These are phyloP conservation scores for Trachelus tabidus DNA, from an alignment of 2,888 invertebrate genomes.

Conservation along the genomic window DNA sequence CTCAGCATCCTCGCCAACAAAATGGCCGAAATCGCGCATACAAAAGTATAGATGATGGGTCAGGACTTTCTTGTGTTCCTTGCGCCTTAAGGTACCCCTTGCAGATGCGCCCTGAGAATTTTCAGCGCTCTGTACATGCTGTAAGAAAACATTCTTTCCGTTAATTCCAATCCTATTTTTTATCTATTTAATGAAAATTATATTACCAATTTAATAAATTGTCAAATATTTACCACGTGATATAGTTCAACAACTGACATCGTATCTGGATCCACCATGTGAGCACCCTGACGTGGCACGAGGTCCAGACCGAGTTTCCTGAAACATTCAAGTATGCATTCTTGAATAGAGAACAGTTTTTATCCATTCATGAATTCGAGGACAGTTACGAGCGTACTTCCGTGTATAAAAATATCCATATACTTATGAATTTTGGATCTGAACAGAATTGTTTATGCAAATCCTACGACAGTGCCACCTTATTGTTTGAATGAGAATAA, in stretches of 20 bases:
- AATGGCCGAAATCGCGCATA: conserved; percentile 88
- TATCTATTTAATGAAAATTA: not conserved
- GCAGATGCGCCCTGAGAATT: conserved; percentile 68
- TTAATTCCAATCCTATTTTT: not conserved
- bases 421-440: not conserved
- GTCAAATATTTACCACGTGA: conserved; percentile 77
- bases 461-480: not conserved
- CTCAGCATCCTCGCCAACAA: conserved; percentile 89
- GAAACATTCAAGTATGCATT: conserved; percentile 53
- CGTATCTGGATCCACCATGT: conserved; percentile 90
- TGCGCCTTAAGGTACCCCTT: conserved; percentile 71
- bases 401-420: not conserved
- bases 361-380: not conserved
- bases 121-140: conserved; percentile 71
- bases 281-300: conserved; percentile 89
- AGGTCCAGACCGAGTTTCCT: conserved; percentile 93
- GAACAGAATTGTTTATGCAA: not conserved
- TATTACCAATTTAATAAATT: not conserved
- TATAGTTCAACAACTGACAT: conserved; percentile 91
- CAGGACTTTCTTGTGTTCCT: conserved; percentile 71
- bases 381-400: not conserved
- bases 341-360: not conserved
- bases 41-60: conserved; percentile 88
- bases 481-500: no score
- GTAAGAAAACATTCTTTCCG: conserved; percentile 33